Conservation (phyloP, 92 coral and sea anemone species). For the Parazoanthus atlanticus region DNA sequence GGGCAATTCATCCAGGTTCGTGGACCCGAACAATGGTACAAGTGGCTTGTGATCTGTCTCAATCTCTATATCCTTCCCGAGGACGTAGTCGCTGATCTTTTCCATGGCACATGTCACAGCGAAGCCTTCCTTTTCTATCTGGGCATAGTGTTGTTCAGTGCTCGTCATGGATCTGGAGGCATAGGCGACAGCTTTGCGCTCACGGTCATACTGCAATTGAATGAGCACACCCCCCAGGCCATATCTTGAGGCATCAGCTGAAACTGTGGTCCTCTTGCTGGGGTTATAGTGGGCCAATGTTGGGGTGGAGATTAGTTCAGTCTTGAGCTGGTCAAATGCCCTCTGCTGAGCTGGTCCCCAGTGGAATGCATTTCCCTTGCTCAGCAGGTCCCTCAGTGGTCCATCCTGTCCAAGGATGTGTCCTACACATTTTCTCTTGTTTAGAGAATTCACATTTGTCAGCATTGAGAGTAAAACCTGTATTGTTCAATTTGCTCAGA, state of each 20-base stretch:
- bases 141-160: slow-evolving; percentile 53
- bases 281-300: slow-evolving; percentile 56
- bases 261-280: slow-evolving; percentile 30
- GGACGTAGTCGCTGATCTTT: slow-evolving; percentile 56
- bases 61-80: slow-evolving; percentile 49
- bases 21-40: slow-evolving; percentile 57
- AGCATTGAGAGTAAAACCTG: slow-evolving; percentile 51
- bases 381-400: slow-evolving; percentile 20
- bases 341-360: slow-evolving; percentile 53
- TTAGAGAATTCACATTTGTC: slow-evolving; percentile 61
- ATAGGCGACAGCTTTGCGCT: slow-evolving; percentile 46
- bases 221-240: slow-evolving; percentile 60
- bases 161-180: slow-evolving; percentile 55
- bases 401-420: slow-evolving; percentile 31
- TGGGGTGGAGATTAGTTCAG: slow-evolving; percentile 49
- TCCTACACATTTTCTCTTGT: slow-evolving; percentile 37
- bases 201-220: slow-evolving; percentile 45
- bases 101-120: slow-evolving; percentile 60
- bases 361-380: slow-evolving; percentile 37
- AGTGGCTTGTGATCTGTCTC: slow-evolving; percentile 70
- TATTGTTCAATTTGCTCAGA: slow-evolving; percentile 39
- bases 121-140: slow-evolving; percentile 62
- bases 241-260: slow-evolving; percentile 58
- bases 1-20: slow-evolving; percentile 51
- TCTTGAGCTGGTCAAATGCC: slow-evolving; percentile 42